phyloP scores from a whole-genome alignment of 2,888 invertebrate genomes.

The Erannis defoliaria region DNA sequence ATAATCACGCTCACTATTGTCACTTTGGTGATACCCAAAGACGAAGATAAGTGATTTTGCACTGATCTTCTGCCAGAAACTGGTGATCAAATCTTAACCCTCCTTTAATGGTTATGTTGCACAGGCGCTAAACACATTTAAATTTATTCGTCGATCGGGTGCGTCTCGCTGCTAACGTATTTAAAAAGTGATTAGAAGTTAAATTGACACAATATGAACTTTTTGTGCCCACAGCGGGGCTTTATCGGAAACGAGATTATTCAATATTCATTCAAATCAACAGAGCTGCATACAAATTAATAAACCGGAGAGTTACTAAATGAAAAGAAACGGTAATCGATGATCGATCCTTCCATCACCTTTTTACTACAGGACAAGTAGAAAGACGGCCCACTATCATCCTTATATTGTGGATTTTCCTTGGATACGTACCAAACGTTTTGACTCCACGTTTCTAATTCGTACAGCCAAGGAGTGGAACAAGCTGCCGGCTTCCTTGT shows the following conservation, averaged over 20 bases:
- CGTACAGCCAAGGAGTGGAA: too few relatives aligned
- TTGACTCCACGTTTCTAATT: too few relatives aligned
- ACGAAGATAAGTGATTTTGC: slow-evolving; percentile 3
- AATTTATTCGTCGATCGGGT: slow-evolving; percentile 85
- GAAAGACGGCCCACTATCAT: too few relatives aligned
- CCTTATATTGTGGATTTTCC: too few relatives aligned
- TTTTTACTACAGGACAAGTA: too few relatives aligned
- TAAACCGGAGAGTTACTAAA: not conserved
- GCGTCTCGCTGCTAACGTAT: slow-evolving; percentile 79
- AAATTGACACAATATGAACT: slow-evolving; percentile 86
- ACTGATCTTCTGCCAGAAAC: not conserved
- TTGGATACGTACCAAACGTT: too few relatives aligned
- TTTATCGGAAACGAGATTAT: slow-evolving; percentile 81
- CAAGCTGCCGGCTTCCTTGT: too few relatives aligned
- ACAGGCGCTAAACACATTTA: slow-evolving; percentile 77
- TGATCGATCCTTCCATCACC: too few relatives aligned
- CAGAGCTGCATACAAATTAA: slow-evolving; percentile 32
- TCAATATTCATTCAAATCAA: slow-evolving; percentile 73
- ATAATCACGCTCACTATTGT: too few relatives aligned
- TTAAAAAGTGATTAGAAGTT: slow-evolving; percentile 86
- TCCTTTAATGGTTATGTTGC: not conserved
- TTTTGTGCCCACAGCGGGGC: slow-evolving; percentile 72
- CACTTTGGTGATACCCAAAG: too few relatives aligned
- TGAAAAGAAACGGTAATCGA: not conserved
- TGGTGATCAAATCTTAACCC: not conserved